Percentiles rank a stretch among this genome's conserved stretches.
Evolutionary conservation across 2,888 invertebrate species (phyloP).

Genomic region (Unio delphinus): DNA sequence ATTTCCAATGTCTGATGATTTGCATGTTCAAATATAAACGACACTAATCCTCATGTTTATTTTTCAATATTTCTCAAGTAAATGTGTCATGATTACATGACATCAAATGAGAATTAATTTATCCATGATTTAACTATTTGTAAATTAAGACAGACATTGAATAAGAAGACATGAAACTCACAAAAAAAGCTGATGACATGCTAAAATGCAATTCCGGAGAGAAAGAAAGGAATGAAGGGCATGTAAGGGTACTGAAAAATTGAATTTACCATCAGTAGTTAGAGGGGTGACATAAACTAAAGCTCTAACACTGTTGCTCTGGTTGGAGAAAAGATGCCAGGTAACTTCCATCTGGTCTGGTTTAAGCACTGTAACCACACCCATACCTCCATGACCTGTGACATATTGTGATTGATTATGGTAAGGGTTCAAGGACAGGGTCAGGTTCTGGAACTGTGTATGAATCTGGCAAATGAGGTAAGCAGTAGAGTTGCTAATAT

Average conservation of each 20-base stretch:
- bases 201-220: too few species aligned
- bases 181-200: neutral
- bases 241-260: neutral
- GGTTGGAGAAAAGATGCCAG: conserved; percentile 35
- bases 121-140: too few species aligned
- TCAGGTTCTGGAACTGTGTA: conserved; percentile 31
- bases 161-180: too few species aligned
- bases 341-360: conserved; percentile 5
- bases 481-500: neutral
- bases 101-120: too few species aligned
- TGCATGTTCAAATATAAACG: too few species aligned
- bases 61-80: too few species aligned
- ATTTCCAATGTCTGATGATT: too few species aligned
- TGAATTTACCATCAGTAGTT: conserved; percentile 17
- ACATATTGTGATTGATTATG: conserved; percentile 17
- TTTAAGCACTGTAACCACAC: conserved; percentile 23
- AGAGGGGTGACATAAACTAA: conserved; percentile 24
- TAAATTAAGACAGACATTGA: too few species aligned
- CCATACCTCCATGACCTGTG: conserved; percentile 37
- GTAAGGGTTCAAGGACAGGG: conserved; percentile 26
- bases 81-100: too few species aligned
- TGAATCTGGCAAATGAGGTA: conserved; percentile 43
- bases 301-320: conserved; percentile 14
- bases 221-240: neutral
- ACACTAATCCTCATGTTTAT: too few species aligned